These are phyloP conservation scores for Omphaloscelis lunosa DNA, from an alignment of 2,888 invertebrate genomes.

Conservation along the genomic window DNA sequence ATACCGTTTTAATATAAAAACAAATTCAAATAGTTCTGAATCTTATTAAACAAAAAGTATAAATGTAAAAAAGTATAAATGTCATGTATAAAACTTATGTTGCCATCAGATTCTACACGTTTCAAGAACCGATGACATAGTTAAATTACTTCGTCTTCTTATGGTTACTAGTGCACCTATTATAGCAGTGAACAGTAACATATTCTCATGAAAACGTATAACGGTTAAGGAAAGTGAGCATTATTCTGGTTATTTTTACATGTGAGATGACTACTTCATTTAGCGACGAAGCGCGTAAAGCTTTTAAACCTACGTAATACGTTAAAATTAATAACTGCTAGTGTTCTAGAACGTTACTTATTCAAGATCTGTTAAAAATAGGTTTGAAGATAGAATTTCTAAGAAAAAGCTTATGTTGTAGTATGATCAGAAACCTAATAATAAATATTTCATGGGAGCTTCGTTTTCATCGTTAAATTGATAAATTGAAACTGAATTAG, in stretches of 20 bases:
- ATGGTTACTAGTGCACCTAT: too few species aligned
- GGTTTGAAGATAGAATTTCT: neutral
- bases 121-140: neutral
- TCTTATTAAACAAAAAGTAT: neutral
- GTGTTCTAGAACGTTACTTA: neutral
- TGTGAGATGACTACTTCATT: neutral
- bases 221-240: too few species aligned
- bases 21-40: neutral
- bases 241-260: neutral
- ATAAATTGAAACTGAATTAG: neutral
- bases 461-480: neutral
- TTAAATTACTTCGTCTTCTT: neutral
- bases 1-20: too few species aligned
- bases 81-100: neutral
- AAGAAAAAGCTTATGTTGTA: too few species aligned
- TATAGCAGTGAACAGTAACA: too few species aligned
- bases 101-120: neutral
- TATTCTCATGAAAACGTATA: neutral
- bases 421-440: too few species aligned
- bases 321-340: neutral
- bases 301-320: neutral
- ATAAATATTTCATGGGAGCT: neutral
- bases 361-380: neutral
- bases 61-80: too few species aligned
- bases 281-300: neutral